Evolutionary conservation across 30 jellyfish, hydroid and myxozoan species (phyloP), one percentile per base, ranked within the genome.

Genomic region (Hydra vulgaris): DNA sequence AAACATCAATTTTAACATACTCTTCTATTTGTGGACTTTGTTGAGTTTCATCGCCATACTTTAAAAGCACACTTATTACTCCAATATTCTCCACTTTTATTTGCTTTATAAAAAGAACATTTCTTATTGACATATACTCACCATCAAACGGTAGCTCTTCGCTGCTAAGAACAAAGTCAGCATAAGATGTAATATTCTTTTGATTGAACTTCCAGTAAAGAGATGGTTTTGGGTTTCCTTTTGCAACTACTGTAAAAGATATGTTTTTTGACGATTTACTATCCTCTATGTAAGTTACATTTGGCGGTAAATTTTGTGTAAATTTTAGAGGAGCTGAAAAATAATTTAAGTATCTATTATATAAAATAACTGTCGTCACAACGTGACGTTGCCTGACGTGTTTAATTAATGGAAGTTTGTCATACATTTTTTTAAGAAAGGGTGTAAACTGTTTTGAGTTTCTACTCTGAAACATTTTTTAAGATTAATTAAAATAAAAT

Each of bases 151-250:
- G 21, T 40, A 40, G 61, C 15, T 7, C 76, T 16, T 23, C 40
- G 17, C 40, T 25, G 18, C 15, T 7, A 70, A 25, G 26, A 7
- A 0, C 76, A 25, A 70, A 70, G 40, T 18, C 76, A 7, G 8
- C 76, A 70, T 21, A 25, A 21, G 76, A 70, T 7, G 76, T 70
- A 15, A 70, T 25, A 21, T 70, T 70, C 16, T 0, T 70, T 16
- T 21, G 17, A 75, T 75, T 75, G 12, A 75, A 54, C 18, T 75
- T 75, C 83, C 83, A 75, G 1, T 25, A 24, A 53, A 75, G 21
- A 0, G 24, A 25, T 26, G 83, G 83, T 16, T n/a, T 27, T 17
- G 83, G 83, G n/a, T 75, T 75, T 25, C 83, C 83, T 19, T 25
- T 20, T 26, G 19, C 83, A 8, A 8, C 56, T 21, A 75, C 83